phyloP scores from a whole-genome alignment of 2,888 invertebrate species.

The Pandemis heparana region DNA sequence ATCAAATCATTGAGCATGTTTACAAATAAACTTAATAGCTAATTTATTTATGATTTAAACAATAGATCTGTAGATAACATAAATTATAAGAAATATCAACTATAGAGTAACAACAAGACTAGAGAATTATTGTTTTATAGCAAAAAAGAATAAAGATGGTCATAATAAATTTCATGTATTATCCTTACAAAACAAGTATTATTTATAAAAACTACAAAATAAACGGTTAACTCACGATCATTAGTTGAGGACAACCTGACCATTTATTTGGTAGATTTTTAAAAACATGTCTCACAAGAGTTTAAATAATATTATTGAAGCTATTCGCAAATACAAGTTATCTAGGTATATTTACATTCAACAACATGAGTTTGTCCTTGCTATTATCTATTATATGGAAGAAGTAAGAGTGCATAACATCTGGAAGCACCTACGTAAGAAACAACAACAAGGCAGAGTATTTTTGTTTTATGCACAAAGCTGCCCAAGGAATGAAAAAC shows the following conservation, averaged over 20 bases:
- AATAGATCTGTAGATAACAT: constrained; percentile 6
- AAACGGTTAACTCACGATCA: no score
- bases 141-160: not conserved
- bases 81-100: not conserved
- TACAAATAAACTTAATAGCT: constrained; percentile 23
- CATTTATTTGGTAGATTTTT: no score
- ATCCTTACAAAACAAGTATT: not conserved
- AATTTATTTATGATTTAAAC: constrained; percentile 1
- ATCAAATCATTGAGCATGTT: constrained; percentile 31
- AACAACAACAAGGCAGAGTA: not conserved
- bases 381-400: not conserved
- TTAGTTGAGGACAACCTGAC: no score
- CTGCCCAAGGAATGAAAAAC: not conserved
- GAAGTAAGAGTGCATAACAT: constrained; percentile 1
- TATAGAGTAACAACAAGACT: constrained; percentile 6
- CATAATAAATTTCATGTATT: not conserved
- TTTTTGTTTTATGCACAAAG: not conserved
- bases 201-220: not conserved
- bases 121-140: constrained; percentile 5
- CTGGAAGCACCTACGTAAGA: constrained; percentile 18
- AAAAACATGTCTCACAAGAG: no score
- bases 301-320: no score
- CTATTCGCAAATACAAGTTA: no score
- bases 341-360: not conserved
- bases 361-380: not conserved